phyloP scores from a whole-genome alignment of 2,113 vertebrate species.

The Archocentrus centrarchus region DNA sequence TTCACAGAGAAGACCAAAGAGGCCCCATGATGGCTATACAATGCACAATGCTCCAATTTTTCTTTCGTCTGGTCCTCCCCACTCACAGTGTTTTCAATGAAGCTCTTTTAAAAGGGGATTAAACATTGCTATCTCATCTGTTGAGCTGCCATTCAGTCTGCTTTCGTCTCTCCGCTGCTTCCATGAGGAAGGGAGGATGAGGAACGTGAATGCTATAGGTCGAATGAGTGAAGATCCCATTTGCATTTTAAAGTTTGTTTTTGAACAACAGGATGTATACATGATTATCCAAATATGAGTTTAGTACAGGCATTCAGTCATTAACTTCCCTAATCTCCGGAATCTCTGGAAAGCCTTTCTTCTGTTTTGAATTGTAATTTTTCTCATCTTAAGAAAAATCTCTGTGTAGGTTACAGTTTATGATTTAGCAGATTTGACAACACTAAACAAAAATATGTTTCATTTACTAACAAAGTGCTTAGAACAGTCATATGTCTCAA shows the following conservation, averaged over 20 bases:
- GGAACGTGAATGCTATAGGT: conserved; percentile 42
- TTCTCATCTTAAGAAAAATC: not conserved
- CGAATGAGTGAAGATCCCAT: conserved; percentile 39
- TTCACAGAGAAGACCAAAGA: conserved; percentile 67
- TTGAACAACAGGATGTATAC: conserved; percentile 26
- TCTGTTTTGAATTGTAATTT: not conserved
- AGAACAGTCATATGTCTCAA: not conserved
- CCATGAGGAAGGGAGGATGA: conserved; percentile 26
- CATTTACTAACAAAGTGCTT: not conserved
- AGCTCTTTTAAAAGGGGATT: conserved; percentile 73
- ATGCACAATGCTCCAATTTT: conserved; percentile 72
- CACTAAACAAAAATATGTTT: not conserved
- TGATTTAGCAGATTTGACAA: not conserved
- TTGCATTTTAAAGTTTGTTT: conserved; percentile 39
- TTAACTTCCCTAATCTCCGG: not conserved
- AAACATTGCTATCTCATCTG: conserved; percentile 73
- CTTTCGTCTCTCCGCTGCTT: conserved; percentile 48
- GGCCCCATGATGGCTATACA: conserved; percentile 56
- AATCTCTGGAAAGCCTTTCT: not conserved
- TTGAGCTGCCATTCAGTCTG: conserved; percentile 68
- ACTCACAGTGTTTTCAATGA: conserved; percentile 60
- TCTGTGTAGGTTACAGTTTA: not conserved
- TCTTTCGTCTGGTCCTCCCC: conserved; percentile 57
- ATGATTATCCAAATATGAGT: conserved; percentile 16
- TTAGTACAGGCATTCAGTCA: not conserved